Evolutionary conservation across 2,113 vertebrate species (phyloP), one percentile per base, ranked within the genome.

Genomic region (Protomyctophum bolini): DNA sequence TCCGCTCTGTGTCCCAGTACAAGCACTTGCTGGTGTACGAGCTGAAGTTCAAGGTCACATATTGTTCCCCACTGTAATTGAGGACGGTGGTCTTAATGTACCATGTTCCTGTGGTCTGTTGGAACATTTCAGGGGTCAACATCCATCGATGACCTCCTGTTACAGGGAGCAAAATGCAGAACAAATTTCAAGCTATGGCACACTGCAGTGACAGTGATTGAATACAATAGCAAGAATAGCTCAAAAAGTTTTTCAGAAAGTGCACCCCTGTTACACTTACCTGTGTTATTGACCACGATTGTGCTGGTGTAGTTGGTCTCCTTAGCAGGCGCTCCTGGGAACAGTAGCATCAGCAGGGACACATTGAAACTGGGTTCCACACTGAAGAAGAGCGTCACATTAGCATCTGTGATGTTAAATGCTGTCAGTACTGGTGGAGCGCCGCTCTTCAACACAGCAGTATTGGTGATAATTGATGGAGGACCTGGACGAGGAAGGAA

Each of bases 111-210:
- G 63, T 11, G 11, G 63, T 75, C 1, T 70, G 1, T 7, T 58
- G 33, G 0, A 89, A n/a, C 88, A 93, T 86, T 8, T 90, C 81
- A 41, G 93, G 92, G 11, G 87, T 89, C 75, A 94, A 83, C 58
- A 91, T 70, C 93, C 93, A 94, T 29, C 84, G 89, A 66, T 90
- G 92, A 21, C 58, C 73, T 3, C 59, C 93, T 91, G 59, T 64
- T 76, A 52, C 14, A 72, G 65, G 63, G 67, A 83, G 8, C 48
- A 58, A 50, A 4, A 0, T 10, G 15, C 8, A 62, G 3, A 29
- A 63, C 5, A 66, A 10, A 41, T 57, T 10, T 52, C 21, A 21
- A 21, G 7, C 7, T 52, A 52, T 52, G 50, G 50, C 12, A 52
- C 50, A 51, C 50, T 52, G 50, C 33, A 41, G 33, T 41, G 33